These are phyloP conservation scores for Andrena trimmerana DNA, from an alignment of 2,888 invertebrate genomes.

Conservation along the genomic window DNA sequence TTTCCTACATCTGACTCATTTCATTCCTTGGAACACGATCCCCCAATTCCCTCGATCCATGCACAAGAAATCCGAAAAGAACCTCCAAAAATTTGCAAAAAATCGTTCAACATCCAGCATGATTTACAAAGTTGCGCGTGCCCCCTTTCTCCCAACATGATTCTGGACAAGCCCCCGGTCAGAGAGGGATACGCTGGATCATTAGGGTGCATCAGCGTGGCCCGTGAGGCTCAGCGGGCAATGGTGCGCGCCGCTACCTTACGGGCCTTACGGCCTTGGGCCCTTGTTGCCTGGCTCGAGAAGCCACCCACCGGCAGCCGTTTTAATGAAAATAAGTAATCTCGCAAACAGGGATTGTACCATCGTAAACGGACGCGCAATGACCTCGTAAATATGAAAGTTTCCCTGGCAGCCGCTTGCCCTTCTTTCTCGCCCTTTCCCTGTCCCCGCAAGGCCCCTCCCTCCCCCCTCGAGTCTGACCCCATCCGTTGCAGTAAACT, in stretches of 20 bases:
- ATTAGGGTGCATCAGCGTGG: constrained; percentile 42
- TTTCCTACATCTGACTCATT: too few relatives aligned
- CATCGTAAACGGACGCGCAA: constrained; percentile 80
- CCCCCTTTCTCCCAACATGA: background rate
- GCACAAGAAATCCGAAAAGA: too few relatives aligned
- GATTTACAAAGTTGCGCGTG: constrained; percentile 11
- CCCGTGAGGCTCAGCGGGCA: constrained; percentile 14
- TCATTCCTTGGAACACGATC: too few relatives aligned
- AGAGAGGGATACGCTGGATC: constrained; percentile 16
- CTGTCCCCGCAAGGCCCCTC: constrained; percentile 10
- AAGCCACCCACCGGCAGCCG: constrained; percentile 75
- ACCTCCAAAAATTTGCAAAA: background rate
- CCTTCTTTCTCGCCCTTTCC: constrained; percentile 19
- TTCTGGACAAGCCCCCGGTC: background rate
- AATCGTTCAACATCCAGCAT: constrained; percentile 10
- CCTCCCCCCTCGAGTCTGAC: background rate
- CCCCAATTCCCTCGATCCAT: too few relatives aligned
- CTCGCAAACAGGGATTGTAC: constrained; percentile 81
- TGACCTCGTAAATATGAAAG: constrained; percentile 82
- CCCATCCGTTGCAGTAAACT: constrained; percentile 33
- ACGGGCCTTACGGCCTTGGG: constrained; percentile 64
- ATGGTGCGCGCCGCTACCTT: constrained; percentile 61
- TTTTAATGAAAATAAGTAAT: constrained; percentile 84
- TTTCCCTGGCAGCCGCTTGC: constrained; percentile 60
- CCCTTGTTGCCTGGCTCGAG: constrained; percentile 14